Percentiles rank a stretch among this genome's conserved stretches.
phyloP scores from a whole-genome alignment of 2,888 invertebrate genomes.

The Euzetes globulus region DNA sequence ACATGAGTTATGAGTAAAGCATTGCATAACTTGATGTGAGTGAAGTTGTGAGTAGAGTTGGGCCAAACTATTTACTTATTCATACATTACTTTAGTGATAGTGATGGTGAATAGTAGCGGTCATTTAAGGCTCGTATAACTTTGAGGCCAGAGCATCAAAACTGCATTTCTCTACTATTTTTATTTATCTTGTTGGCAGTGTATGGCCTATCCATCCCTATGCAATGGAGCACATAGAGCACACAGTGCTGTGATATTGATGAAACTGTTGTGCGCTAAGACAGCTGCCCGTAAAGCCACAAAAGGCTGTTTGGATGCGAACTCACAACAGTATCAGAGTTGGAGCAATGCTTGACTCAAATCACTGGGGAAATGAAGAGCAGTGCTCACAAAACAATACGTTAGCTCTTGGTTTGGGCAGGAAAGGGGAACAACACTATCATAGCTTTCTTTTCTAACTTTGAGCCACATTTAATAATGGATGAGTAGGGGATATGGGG shows the following conservation, averaged over 20 bases:
- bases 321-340: constrained; percentile 6
- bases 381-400: background rate
- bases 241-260: constrained; percentile 6
- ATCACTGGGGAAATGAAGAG: constrained; percentile 17
- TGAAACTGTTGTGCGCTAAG: constrained; percentile 17
- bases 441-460: constrained; percentile 5
- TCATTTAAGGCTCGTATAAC: background rate
- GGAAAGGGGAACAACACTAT: constrained; percentile 23
- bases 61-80: constrained; percentile 19
- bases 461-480: constrained; percentile 21
- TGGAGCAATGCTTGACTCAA: background rate
- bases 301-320: constrained; percentile 2
- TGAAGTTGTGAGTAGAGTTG: background rate
- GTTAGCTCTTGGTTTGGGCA: constrained; percentile 5
- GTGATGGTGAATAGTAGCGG: background rate
- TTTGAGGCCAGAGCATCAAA: background rate
- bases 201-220: background rate
- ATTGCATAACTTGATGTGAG: constrained; percentile 23
- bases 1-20: background rate
- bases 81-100: constrained; percentile 8
- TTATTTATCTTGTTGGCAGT: background rate
- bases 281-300: constrained; percentile 19
- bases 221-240: background rate
- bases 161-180: background rate
- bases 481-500: constrained; percentile 19